Percentiles rank a stretch among this genome's conserved stretches.
phyloP scores from a whole-genome alignment of 2,797 vertebrate genomes.

The Cephalopachus bancanus region DNA sequence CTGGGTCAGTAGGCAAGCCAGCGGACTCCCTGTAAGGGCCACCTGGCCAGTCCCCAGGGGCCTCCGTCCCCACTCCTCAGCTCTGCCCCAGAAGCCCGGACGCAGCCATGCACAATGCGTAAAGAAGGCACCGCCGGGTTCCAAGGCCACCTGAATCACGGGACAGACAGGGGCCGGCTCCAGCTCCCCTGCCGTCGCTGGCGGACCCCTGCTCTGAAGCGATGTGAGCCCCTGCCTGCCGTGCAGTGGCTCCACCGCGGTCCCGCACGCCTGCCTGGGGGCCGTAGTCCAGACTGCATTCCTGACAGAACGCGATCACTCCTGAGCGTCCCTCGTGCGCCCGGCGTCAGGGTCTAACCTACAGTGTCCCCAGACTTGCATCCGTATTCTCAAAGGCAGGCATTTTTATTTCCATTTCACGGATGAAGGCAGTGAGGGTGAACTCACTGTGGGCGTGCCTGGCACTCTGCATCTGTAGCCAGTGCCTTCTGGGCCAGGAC shows the following conservation, averaged over 20 bases:
- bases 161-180: background rate
- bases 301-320: background rate
- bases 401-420: constrained; percentile 31
- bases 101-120: background rate
- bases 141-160: constrained; percentile 68
- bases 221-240: background rate
- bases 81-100: constrained; percentile 35
- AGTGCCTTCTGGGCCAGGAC: background rate
- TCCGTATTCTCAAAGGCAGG: background rate
- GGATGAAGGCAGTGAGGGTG: background rate
- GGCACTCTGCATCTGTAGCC: background rate
- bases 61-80: background rate
- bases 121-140: background rate
- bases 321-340: background rate
- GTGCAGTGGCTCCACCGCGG: background rate
- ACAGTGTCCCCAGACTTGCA: background rate
- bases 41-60: too few relatives aligned
- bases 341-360: background rate
- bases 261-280: background rate
- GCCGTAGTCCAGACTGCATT: background rate
- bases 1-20: too few relatives aligned
- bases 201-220: background rate
- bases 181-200: background rate
- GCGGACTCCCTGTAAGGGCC: too few relatives aligned
- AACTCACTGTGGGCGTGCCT: too few relatives aligned